A percentile compares a stretch with the other conserved stretches of the same genome.
phyloP scores from a whole-genome alignment of 2,888 invertebrate genomes.

The Cheilosia grossa region DNA sequence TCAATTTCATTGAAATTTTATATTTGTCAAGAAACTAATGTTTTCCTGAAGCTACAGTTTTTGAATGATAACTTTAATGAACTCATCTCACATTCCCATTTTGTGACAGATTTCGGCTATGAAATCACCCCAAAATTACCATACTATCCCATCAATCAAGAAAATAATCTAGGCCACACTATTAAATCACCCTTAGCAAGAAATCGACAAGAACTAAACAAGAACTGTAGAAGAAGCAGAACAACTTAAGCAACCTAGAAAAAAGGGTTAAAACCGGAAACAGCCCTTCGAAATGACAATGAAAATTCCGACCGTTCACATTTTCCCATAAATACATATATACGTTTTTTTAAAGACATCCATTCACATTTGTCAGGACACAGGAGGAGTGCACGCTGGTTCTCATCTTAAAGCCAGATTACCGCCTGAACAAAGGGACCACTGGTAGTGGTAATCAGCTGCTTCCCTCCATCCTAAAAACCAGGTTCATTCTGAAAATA shows the following conservation, averaged over 20 bases:
- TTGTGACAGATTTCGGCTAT: neutral
- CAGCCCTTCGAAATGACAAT: slow-evolving; percentile 61
- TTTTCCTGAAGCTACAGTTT: no score
- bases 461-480: slow-evolving; percentile 30
- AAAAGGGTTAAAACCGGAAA: slow-evolving; percentile 68
- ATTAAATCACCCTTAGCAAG: slow-evolving; percentile 1
- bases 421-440: slow-evolving; percentile 21
- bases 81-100: no score
- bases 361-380: neutral
- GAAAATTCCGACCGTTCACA: slow-evolving; percentile 32
- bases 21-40: no score
- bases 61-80: no score
- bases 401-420: slow-evolving; percentile 36
- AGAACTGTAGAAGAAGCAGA: neutral
- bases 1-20: no score
- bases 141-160: slow-evolving; percentile 10
- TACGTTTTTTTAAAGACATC: neutral
- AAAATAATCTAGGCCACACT: slow-evolving; percentile 26
- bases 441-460: slow-evolving; percentile 37
- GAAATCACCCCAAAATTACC: slow-evolving; percentile 22
- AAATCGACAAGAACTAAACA: slow-evolving; percentile 18
- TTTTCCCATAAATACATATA: slow-evolving; percentile 27
- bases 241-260: neutral
- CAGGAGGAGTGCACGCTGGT: neutral
- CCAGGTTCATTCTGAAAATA: slow-evolving; percentile 58